Base-by-base conservation (phyloP, 2,888 invertebrate genomes). In the Tubulanus polymorphus region DNA sequence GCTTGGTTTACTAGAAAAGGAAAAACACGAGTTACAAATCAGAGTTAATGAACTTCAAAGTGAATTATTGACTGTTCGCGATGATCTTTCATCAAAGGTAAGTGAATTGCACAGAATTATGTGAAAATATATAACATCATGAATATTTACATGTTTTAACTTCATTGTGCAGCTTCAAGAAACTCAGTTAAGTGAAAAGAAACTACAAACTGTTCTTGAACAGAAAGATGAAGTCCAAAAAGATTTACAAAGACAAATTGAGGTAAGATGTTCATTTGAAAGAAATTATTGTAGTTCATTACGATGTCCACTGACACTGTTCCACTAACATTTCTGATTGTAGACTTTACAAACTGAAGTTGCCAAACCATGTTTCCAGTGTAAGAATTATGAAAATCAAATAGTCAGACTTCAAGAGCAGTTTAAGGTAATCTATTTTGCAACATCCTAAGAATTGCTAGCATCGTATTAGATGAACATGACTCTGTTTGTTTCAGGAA, bases 371-470 rank as follows among this genome's bases (percentile, higher is more conserved):
- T 41, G 41, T 15, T 20, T 20, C 23, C 41, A 49, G 18, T 28
- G 28, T n/a, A 20, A 15, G 18, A 49, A 49, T 23, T 49, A 49
- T 49, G 49, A 49, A 49, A 25, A 30, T 3, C 49, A 49, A 30
- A 15, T 49, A 10, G 49, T 49, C 10, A 20, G 28, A n/a, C 28
- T 49, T 3, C 49, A 49, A 32, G 26, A 49, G n/a, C 23, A 49
- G 5, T 49, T 49, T 27, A 49, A 25, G 28, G 49, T 49, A 30
- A 49, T 20, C 41, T 8, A 41, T 20, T 15, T 20, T 23, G 6
- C 20, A 15, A 41, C 23, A 20, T 15, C 41, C 15, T 41, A 5
- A 8, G 18, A 3, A 41, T 12, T 12, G 10, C 35, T 32, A 32
- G 35, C n/a, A n/a, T n/a, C n/a, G n/a, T n/a, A n/a, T n/a, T n/a